These are phyloP conservation scores for Ahaetulla prasina DNA, from an alignment of 2,113 vertebrate species.

Conservation along the genomic window DNA sequence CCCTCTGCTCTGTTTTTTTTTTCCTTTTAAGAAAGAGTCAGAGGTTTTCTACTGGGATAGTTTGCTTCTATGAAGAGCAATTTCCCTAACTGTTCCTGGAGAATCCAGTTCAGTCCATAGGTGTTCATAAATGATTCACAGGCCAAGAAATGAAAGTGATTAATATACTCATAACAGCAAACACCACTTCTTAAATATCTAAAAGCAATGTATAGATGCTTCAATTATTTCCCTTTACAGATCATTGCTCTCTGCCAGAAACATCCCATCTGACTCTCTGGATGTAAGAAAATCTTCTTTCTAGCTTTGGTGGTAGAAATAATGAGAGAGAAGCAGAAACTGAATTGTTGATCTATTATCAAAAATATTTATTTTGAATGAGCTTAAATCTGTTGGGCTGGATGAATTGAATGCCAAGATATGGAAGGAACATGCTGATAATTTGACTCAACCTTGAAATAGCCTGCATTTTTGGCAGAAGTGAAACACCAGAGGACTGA, in stretches of 20 bases:
- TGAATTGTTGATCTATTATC: background rate
- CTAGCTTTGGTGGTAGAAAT: conserved; percentile 1
- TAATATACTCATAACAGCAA: conserved; percentile 16
- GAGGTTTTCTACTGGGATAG: background rate
- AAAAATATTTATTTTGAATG: background rate
- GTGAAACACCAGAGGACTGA: background rate
- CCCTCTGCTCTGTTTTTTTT: background rate
- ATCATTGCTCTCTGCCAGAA: conserved; percentile 12
- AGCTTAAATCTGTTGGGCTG: background rate
- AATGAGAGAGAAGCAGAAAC: conserved; percentile 6
- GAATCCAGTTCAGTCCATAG: background rate
- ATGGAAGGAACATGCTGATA: background rate
- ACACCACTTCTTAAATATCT: background rate
- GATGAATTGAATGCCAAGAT: background rate
- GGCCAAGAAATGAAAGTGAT: conserved; percentile 28
- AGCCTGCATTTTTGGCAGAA: background rate
- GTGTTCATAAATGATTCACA: conserved; percentile 20
- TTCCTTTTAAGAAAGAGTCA: background rate
- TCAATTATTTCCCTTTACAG: conserved; percentile 23
- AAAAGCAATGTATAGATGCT: conserved; percentile 13
- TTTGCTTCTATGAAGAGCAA: conserved; percentile 20
- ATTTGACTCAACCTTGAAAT: background rate
- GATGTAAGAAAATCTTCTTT: background rate
- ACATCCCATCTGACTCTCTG: conserved; percentile 7
- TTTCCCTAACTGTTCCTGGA: conserved; percentile 42